Evolutionary conservation across 2,888 invertebrate genomes (phyloP).

Genomic region (Cantharis rustica): DNA sequence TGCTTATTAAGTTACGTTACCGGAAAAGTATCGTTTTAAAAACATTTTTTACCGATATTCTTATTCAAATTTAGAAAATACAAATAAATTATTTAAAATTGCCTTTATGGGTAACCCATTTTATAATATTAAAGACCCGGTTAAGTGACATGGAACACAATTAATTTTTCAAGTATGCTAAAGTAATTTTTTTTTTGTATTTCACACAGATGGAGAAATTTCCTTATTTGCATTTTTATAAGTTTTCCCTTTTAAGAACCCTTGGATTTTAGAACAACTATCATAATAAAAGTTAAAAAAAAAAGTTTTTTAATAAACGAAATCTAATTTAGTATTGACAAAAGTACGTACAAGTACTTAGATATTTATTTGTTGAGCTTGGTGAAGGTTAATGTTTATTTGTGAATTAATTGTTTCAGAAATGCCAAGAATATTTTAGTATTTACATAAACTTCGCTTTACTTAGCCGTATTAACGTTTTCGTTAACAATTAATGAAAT

Average conservation of each 20-base stretch:
- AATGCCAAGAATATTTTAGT: neutral
- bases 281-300: too few species aligned
- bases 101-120: too few species aligned
- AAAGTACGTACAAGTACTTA: neutral
- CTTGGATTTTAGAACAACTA: neutral
- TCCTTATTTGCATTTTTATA: neutral
- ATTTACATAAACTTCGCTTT: slow-evolving; percentile 3
- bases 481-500: neutral
- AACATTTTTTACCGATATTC: neutral
- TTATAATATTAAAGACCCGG: too few species aligned
- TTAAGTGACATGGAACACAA: neutral
- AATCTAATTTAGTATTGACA: neutral
- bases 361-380: neutral
- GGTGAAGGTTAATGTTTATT: neutral
- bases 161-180: too few species aligned
- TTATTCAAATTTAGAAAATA: neutral
- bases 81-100: neutral
- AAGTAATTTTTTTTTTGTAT: neutral
- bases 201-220: neutral
- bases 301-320: neutral
- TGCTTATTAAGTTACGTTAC: neutral
- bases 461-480: neutral
- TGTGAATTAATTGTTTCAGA: slow-evolving; percentile 3
- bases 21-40: neutral
- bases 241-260: neutral